Evolutionary conservation across 2,888 invertebrate species (phyloP), one percentile per base, ranked within the genome.

Genomic region (Tortricodes alternella): DNA sequence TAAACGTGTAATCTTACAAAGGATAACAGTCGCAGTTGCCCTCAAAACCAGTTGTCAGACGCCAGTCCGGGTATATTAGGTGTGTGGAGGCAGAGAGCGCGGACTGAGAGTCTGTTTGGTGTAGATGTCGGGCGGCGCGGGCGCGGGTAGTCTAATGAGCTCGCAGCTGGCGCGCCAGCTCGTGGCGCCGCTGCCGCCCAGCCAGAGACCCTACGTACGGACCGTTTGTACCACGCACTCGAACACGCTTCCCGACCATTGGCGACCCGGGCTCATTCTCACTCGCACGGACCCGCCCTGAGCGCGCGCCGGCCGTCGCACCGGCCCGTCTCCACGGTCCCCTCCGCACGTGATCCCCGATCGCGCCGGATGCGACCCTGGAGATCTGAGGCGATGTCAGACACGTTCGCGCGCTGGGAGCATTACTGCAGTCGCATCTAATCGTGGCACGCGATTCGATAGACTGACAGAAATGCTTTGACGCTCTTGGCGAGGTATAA

Each of bases 111-210:
- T 79, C 63, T 79, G 77, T 79, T 78, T 72, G 70, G 74, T 83
- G 80, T 87, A 86, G 87, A 85, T 87, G 78, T 77, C 79, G 73
- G 76, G 78, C 68, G 72, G 70, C 69, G 74, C 66, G 75, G 73
- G 80, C 68, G 80, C 75, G 71, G 76, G 81, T 79, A 86, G 77
- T 80, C 84, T 92, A 84, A 85, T 92, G 91, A 89, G 87, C 83
- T 92, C 92, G 84, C 92, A 92, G 85, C 91, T 92, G 76, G 92
- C 92, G 74, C 90, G 92, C 64, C 92, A 92, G 83, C 90, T 92
- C 81, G 91, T 92, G 74, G 92, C 92, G 80, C 92, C 92, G 80
- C 88, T 91, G 83, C 88, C 92, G 80, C 80, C 89, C 68, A 76
- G 77, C 74, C 85, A 83, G 77, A 77, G 90, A 70, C 86, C 89